Evolutionary conservation across 1,140 invertebrate genomes (phyloP).

Genomic region (Zaprionus kolodkinae): DNA sequence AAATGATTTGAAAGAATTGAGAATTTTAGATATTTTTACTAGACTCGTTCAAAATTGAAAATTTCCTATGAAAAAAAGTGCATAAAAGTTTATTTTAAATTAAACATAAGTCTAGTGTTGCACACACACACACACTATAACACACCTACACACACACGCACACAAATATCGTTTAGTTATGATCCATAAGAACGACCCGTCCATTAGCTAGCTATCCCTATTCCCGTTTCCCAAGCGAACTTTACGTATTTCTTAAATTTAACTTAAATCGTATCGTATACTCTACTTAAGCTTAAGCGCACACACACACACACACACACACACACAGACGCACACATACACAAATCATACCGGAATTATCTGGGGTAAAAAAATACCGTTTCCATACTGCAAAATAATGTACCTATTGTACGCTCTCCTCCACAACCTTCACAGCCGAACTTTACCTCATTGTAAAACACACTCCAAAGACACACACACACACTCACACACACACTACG

Average conservation of each 20-base stretch:
- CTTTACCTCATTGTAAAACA: slow-evolving; percentile 82
- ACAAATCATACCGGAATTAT: slow-evolving; percentile 17
- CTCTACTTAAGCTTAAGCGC: slow-evolving; percentile 66
- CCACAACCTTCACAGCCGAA: slow-evolving; percentile 75
- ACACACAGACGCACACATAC: background rate
- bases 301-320: slow-evolving; percentile 34
- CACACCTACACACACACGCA: slow-evolving; percentile 8
- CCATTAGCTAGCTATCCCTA: background rate
- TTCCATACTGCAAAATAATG: slow-evolving; percentile 28
- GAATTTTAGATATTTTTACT: slow-evolving; percentile 36
- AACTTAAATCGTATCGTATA: slow-evolving; percentile 60
- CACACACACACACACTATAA: slow-evolving; percentile 28
- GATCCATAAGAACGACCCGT: slow-evolving; percentile 9
- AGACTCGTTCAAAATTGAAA: slow-evolving; percentile 66
- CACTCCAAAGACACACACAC: slow-evolving; percentile 37
- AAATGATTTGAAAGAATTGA: slow-evolving; percentile 24
- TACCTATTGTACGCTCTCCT: slow-evolving; percentile 69
- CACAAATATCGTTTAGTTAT: slow-evolving; percentile 22
- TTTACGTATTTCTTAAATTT: slow-evolving; percentile 43
- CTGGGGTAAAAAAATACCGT: slow-evolving; percentile 13
- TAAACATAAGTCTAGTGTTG: slow-evolving; percentile 43
- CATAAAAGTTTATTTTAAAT: slow-evolving; percentile 27
- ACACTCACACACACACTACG: slow-evolving; percentile 27
- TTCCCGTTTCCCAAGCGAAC: slow-evolving; percentile 12
- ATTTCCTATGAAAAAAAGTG: slow-evolving; percentile 17